Conservation (phyloP, 2,888 invertebrate species). For the Drosophila birchii region DNA sequence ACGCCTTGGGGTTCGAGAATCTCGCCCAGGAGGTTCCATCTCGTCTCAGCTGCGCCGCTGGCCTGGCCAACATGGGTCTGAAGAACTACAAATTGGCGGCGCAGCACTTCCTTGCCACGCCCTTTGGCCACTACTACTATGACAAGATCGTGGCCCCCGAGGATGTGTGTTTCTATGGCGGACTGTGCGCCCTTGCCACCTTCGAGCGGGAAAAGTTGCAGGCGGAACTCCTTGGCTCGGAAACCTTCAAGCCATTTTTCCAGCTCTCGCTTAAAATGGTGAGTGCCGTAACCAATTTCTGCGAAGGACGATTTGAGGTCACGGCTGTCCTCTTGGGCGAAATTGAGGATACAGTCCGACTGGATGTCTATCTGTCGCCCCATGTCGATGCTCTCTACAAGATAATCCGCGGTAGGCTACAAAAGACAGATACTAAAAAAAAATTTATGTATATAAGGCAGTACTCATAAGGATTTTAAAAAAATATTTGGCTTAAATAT, state of each 20-base stretch:
- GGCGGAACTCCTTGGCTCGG: conserved; percentile 41
- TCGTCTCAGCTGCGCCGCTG: conserved; percentile 63
- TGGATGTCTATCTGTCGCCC: conserved; percentile 66
- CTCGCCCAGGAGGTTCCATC: conserved; percentile 52
- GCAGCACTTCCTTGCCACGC: conserved; percentile 55
- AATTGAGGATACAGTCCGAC: conserved; percentile 50
- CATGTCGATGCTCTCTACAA: conserved; percentile 54
- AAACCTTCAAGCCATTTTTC: conserved; percentile 56
- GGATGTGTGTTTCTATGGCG: conserved; percentile 60
- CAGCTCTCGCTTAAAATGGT: conserved; percentile 47
- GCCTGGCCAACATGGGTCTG: conserved; percentile 62
- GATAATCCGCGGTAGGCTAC: conserved; percentile 48
- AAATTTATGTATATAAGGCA: neutral
- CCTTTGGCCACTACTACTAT: conserved; percentile 58
- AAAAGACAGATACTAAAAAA: neutral
- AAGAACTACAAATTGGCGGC: conserved; percentile 65
- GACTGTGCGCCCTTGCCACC: conserved; percentile 61
- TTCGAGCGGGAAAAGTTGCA: conserved; percentile 48
- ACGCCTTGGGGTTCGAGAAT: conserved; percentile 54
- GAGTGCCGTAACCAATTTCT: conserved; percentile 42
- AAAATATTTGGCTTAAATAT: too few relatives aligned
- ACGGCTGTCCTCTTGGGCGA: conserved; percentile 42
- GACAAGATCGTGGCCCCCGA: conserved; percentile 61
- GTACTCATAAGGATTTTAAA: too few relatives aligned
- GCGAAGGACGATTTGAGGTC: conserved; percentile 29